phyloP scores from a whole-genome alignment of 2,113 vertebrate genomes.

The Ageneiosus marmoratus region DNA sequence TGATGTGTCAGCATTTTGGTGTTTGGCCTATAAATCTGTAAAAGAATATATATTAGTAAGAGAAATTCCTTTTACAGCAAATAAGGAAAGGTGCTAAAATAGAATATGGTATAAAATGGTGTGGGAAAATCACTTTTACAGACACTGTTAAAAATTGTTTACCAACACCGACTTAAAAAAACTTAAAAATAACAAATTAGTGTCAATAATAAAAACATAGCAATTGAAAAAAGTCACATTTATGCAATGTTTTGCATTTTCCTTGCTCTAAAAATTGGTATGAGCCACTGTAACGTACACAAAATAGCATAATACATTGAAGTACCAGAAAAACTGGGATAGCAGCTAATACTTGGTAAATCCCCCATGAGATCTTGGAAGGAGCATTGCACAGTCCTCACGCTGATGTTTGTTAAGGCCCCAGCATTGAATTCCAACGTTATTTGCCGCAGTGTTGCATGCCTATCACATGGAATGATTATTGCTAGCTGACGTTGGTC shows the following conservation, averaged over 20 bases:
- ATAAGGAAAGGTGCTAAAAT: not conserved
- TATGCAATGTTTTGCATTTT: not conserved
- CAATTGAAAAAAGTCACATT: not conserved
- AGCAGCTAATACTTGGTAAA: too few relatives aligned
- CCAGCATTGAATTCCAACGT: too few relatives aligned
- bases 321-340: too few relatives aligned
- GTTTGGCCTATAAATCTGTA: constrained; percentile 39
- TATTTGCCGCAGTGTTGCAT: too few relatives aligned
- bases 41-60: not conserved
- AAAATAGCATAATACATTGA: not conserved
- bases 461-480: too few relatives aligned
- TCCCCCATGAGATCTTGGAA: too few relatives aligned
- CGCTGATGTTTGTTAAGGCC: too few relatives aligned
- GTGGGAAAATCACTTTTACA: not conserved
- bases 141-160: not conserved
- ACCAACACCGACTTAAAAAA: not conserved
- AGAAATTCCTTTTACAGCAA: not conserved
- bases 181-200: not conserved
- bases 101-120: not conserved
- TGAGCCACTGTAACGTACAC: not conserved
- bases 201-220: not conserved
- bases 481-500: too few relatives aligned
- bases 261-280: not conserved
- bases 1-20: not conserved
- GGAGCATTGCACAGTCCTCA: too few relatives aligned